Evolutionary conservation across 2,797 vertebrate genomes (phyloP).

Genomic region (Trichosurus vulpecula): DNA sequence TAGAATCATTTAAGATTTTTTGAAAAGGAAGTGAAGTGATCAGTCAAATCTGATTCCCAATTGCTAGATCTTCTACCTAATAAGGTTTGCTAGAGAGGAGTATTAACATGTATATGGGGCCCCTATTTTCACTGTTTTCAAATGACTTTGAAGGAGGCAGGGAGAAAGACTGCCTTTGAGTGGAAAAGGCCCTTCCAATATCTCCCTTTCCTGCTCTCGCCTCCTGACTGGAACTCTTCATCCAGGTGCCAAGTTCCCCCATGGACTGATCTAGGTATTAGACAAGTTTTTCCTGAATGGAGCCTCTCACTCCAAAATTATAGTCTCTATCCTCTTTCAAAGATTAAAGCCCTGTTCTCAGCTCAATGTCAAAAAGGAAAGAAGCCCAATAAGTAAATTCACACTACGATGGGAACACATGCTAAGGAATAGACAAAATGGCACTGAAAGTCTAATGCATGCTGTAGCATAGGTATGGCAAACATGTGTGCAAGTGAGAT

Average conservation of each 20-base stretch:
- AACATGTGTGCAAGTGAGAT: neutral
- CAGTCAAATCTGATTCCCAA: neutral
- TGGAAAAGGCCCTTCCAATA: neutral
- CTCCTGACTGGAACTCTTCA: neutral
- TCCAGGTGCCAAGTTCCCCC: neutral
- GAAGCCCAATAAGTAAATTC: neutral
- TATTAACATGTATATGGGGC: neutral
- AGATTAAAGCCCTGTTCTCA: neutral
- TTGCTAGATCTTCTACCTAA: neutral
- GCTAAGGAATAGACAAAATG: neutral
- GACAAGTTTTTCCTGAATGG: neutral
- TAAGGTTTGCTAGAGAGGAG: neutral
- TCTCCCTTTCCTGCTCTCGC: neutral
- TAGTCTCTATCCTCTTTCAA: neutral
- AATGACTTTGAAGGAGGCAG: neutral
- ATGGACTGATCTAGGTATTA: neutral
- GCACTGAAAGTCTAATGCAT: neutral
- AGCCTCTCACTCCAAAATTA: neutral
- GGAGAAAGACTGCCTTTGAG: neutral
- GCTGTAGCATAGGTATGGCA: neutral
- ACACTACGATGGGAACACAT: neutral
- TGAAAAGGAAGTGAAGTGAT: neutral
- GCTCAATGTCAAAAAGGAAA: neutral
- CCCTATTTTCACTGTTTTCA: neutral
- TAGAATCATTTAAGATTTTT: neutral